These are phyloP conservation scores for Melanogrammus aeglefinus DNA, from an alignment of 2,797 vertebrate species.

Conservation along the genomic window DNA sequence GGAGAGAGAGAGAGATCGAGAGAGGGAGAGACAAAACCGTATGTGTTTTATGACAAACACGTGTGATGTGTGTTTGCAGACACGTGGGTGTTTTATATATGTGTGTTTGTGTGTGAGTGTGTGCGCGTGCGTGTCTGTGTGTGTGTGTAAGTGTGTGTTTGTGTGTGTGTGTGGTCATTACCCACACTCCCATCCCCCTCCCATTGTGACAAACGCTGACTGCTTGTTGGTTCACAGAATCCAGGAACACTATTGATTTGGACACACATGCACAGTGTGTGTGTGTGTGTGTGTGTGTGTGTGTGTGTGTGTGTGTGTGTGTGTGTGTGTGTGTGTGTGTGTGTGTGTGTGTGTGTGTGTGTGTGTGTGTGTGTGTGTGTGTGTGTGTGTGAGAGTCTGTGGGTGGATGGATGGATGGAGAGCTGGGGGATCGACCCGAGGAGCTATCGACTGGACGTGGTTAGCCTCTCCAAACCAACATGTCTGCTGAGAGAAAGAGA, in stretches of 20 bases:
- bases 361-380: conserved; percentile 3
- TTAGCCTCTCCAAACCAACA: not conserved
- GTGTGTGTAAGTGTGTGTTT: not conserved
- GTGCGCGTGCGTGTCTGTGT: not conserved
- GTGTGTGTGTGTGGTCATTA: not conserved
- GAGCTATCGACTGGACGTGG: not conserved
- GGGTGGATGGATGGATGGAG: not conserved
- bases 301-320: conserved; percentile 13
- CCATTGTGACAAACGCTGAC: not conserved
- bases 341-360: conserved; percentile 1
- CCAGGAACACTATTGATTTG: not conserved
- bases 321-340: conserved; percentile 7
- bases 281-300: conserved; percentile 7
- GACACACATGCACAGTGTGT: not conserved
- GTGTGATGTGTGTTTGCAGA: not conserved
- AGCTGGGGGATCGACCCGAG: not conserved
- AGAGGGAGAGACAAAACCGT: not conserved
- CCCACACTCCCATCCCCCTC: not conserved
- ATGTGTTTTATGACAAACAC: not conserved
- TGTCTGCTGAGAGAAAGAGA: not conserved
- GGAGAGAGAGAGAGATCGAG: too few relatives aligned
- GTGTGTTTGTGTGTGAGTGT: not conserved
- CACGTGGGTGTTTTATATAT: not conserved
- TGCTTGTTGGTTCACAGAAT: not conserved
- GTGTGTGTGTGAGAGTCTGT: conserved; percentile 3